Percentiles rank a stretch among this genome's conserved stretches.
phyloP scores from a whole-genome alignment of 1,140 invertebrate species.

The Diuraphis noxia region DNA sequence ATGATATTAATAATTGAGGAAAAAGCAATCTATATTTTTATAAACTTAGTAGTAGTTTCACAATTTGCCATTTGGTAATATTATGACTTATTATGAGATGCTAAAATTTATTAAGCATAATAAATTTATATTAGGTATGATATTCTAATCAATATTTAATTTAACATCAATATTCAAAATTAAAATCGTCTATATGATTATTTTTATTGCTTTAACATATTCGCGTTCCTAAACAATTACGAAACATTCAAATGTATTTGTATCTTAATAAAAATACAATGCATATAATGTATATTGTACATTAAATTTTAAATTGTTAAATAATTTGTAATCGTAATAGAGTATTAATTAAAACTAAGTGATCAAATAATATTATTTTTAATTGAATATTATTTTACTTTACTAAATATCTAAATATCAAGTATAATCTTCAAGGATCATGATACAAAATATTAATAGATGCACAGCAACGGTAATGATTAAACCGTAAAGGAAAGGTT shows the following conservation, averaged over 20 bases:
- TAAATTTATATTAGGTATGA: not conserved
- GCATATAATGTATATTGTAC: not conserved
- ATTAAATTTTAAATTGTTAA: not conserved
- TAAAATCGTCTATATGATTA: not conserved
- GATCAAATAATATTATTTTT: not conserved
- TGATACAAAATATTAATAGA: not conserved
- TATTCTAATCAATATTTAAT: not conserved
- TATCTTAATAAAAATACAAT: not conserved
- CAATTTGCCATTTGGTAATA: not conserved
- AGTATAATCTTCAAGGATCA: not conserved
- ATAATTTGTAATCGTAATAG: not conserved
- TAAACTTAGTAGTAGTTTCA: too few species aligned
- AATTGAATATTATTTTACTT: not conserved
- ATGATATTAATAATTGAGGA: not conserved
- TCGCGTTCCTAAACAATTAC: not conserved
- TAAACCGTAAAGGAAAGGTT: not conserved
- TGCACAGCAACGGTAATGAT: not conserved
- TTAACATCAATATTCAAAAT: not conserved
- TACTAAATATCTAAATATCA: not conserved
- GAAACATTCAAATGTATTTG: not conserved
- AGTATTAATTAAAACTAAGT: not conserved
- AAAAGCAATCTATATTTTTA: too few species aligned
- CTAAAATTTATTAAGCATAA: not conserved
- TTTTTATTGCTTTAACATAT: not conserved
- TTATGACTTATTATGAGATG: not conserved